Evolutionary conservation across 2,888 invertebrate genomes (phyloP).

Genomic region (Amblyteles armatorius): DNA sequence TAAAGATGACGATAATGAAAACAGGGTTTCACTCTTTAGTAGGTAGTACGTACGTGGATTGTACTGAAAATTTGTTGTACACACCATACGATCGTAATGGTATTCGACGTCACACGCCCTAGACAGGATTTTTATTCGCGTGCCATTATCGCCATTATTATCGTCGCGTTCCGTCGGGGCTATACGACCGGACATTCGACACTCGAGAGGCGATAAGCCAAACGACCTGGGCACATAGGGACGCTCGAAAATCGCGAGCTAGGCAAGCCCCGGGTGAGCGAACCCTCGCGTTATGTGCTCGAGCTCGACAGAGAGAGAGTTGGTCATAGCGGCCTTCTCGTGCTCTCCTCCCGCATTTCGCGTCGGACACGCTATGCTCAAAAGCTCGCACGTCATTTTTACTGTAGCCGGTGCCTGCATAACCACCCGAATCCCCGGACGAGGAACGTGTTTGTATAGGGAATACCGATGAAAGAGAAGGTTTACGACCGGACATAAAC

Average conservation of each 20-base stretch:
- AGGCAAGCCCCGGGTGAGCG: conserved; percentile 47
- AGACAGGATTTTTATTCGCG: conserved; percentile 61
- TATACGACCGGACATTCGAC: conserved; percentile 68
- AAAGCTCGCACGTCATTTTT: conserved; percentile 38
- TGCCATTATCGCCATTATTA: conserved; percentile 65
- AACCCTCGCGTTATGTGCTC: conserved; percentile 35
- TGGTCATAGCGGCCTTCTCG: conserved; percentile 36
- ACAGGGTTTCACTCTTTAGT: conserved; percentile 20
- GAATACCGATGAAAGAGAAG: conserved; percentile 74
- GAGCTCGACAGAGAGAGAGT: background rate
- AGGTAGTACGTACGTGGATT: conserved; percentile 14
- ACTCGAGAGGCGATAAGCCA: conserved; percentile 67
- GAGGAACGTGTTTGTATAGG: conserved; percentile 33
- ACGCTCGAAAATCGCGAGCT: conserved; percentile 65
- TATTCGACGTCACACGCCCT: conserved; percentile 64
- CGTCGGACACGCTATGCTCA: conserved; percentile 35
- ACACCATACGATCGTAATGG: conserved; percentile 47
- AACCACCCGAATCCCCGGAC: conserved; percentile 1
- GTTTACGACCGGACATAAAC: conserved; percentile 78
- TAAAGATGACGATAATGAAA: conserved; percentile 47
- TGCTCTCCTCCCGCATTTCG: conserved; percentile 52
- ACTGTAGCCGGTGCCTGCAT: conserved; percentile 18
- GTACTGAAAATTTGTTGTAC: conserved; percentile 2
- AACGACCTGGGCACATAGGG: conserved; percentile 64
- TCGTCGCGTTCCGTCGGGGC: conserved; percentile 56